phyloP scores from a whole-genome alignment of 2,888 invertebrate species.

The Tholera decimalis region DNA sequence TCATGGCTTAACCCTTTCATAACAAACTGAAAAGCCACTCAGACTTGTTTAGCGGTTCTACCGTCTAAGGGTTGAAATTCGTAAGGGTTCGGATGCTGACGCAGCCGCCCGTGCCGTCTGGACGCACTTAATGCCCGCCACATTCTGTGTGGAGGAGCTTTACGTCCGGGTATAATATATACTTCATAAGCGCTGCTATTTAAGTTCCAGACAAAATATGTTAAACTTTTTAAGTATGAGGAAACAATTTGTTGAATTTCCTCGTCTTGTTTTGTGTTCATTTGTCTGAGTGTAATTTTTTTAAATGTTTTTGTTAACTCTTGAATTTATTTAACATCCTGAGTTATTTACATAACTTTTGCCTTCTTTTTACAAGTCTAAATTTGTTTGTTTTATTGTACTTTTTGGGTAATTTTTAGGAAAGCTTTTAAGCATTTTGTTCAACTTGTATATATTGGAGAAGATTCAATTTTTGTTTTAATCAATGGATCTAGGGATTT shows the following conservation, averaged over 20 bases:
- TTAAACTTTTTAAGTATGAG: slow-evolving; percentile 44
- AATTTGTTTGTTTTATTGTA: not conserved
- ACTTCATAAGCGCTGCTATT: slow-evolving; percentile 49
- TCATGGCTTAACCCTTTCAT: slow-evolving; percentile 63
- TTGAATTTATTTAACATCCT: not conserved
- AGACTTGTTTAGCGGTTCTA: slow-evolving; percentile 81
- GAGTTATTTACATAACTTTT: not conserved
- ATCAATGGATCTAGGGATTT: not conserved
- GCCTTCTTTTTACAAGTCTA: not conserved
- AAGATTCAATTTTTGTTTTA: slow-evolving; percentile 5
- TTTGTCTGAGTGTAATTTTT: slow-evolving; percentile 31
- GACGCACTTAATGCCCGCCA: slow-evolving; percentile 66
- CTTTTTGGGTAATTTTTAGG: not conserved
- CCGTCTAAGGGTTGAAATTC: slow-evolving; percentile 79
- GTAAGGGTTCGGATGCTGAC: slow-evolving; percentile 76
- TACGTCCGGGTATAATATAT: slow-evolving; percentile 55
- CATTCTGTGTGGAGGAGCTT: slow-evolving; percentile 61
- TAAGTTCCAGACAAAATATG: slow-evolving; percentile 54
- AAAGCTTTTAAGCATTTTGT: not conserved
- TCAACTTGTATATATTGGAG: not conserved
- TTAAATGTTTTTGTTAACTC: slow-evolving; percentile 21
- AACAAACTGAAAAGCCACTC: slow-evolving; percentile 75
- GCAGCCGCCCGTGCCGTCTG: slow-evolving; percentile 76
- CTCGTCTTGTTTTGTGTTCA: slow-evolving; percentile 38
- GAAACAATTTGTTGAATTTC: slow-evolving; percentile 38